A percentile compares a stretch with the other conserved stretches of the same genome.
Evolutionary conservation across 2,888 invertebrate species (phyloP).

Genomic region (Parapristionchus giblindavisi): DNA sequence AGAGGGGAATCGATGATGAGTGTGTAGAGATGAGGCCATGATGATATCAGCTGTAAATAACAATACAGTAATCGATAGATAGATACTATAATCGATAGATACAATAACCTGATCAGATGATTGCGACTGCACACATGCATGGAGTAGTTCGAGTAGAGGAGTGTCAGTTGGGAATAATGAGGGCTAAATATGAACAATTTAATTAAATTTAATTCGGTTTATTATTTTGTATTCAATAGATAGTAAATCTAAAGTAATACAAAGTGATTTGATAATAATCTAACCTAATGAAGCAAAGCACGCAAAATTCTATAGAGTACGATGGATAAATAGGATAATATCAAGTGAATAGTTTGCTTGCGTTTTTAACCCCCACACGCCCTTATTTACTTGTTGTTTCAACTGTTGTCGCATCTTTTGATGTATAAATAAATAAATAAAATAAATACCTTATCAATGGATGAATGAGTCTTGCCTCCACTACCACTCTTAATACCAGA

Average conservation of each 20-base stretch:
- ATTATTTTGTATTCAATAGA: too few species aligned
- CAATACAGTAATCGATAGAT: neutral
- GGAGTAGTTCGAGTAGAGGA: slow-evolving; percentile 83
- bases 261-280: too few species aligned
- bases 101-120: neutral
- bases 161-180: slow-evolving; percentile 77
- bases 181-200: slow-evolving; percentile 1
- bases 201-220: too few species aligned
- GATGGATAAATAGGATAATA: too few species aligned
- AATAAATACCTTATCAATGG: slow-evolving; percentile 34
- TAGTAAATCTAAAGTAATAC: too few species aligned
- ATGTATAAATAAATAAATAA: too few species aligned
- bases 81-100: neutral
- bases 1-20: slow-evolving; percentile 77
- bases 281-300: too few species aligned
- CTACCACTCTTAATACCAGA: slow-evolving; percentile 71
- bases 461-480: slow-evolving; percentile 24
- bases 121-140: slow-evolving; percentile 75
- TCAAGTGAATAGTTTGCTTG: too few species aligned
- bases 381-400: too few species aligned
- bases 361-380: too few species aligned
- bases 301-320: neutral
- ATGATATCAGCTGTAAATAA: slow-evolving; percentile 80
- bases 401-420: too few species aligned
- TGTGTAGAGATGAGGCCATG: slow-evolving; percentile 82